A percentile compares a stretch with the other conserved stretches of the same genome.
phyloP scores from a whole-genome alignment of 2,113 vertebrate genomes.

The Pteropus alecto region DNA sequence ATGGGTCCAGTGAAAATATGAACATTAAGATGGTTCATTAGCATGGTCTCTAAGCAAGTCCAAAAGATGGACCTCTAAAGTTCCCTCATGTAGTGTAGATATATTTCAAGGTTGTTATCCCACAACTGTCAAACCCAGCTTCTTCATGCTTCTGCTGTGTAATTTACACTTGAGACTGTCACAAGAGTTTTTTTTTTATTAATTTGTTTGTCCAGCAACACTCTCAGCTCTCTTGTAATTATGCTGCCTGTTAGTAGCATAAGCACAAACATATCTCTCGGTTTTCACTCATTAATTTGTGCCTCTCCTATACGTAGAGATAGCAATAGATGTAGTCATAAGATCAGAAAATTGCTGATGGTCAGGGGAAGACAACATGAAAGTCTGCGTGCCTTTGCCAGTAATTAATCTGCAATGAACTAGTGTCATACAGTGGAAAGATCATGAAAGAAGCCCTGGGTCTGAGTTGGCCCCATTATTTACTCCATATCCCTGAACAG shows the following conservation, averaged over 20 bases:
- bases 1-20: constrained; percentile 11
- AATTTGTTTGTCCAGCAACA: constrained; percentile 69
- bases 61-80: constrained; percentile 38
- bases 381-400: not conserved
- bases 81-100: not conserved
- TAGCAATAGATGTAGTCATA: not conserved
- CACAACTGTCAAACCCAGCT: constrained; percentile 49
- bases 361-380: not conserved
- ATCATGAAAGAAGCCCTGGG: not conserved
- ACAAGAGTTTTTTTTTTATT: constrained; percentile 40
- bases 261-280: constrained; percentile 56
- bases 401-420: not conserved
- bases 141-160: constrained; percentile 33
- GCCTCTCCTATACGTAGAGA: constrained; percentile 25
- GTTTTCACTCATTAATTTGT: constrained; percentile 60
- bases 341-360: constrained; percentile 42
- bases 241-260: constrained; percentile 58
- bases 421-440: not conserved
- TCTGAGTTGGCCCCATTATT: not conserved
- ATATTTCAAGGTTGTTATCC: constrained; percentile 73
- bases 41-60: constrained; percentile 18
- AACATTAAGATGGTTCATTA: constrained; percentile 54
- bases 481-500: not conserved
- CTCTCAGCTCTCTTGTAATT: constrained; percentile 61
- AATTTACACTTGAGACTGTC: constrained; percentile 58